Evolutionary conservation across 1,140 invertebrate genomes (phyloP), one percentile per base, ranked within the genome.

Genomic region (Oedothorax gibbosus): DNA sequence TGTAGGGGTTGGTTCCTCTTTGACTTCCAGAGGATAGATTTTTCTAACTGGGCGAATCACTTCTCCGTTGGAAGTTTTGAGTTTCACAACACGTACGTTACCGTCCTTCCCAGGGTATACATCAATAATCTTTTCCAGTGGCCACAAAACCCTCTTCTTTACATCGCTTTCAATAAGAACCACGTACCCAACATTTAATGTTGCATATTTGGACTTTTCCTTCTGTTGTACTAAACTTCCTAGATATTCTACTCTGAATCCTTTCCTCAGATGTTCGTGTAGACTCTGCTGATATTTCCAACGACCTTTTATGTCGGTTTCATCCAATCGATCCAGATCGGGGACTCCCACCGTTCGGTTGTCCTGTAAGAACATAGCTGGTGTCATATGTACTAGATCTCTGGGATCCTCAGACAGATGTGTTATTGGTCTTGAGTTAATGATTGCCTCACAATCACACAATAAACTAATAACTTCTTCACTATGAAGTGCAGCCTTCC

Each of bases 351-450:
- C 51, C 21, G n/a, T n/a, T 14, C 18, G 14, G 14, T n/a, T 80
- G 14, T 79, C 10, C 12, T 79, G 7, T 79, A 88, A 65, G 71
- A 87, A 88, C 64, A 86, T 81, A 21, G 80, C 86, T 54, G 87
- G 84, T 10, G 88, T 87, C 21, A 88, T 53, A 64, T 79, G 62
- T 15, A 53, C 49, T 18, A 57, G 56, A 62, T 88, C 87, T 9
- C 57, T 15, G 11, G 79, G 68, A 79, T 88, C 77, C 14, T 57
- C 56, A 5, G 56, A 65, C 18, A 71, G 21, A 49, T 86, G 82
- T 1, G 87, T 86, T 50, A 85, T 15, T 11, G 35, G 57, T 49
- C 72, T 21, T 7, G 71, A 69, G 20, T 65, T 66, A 20, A 78
- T 64, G 12, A 68, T 0, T 35, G 12, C 50, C 14, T 85, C 72